A percentile compares a stretch with the other conserved stretches of the same genome.
phyloP scores from a whole-genome alignment of 2,797 vertebrate genomes.

The Taenioides sp. region DNA sequence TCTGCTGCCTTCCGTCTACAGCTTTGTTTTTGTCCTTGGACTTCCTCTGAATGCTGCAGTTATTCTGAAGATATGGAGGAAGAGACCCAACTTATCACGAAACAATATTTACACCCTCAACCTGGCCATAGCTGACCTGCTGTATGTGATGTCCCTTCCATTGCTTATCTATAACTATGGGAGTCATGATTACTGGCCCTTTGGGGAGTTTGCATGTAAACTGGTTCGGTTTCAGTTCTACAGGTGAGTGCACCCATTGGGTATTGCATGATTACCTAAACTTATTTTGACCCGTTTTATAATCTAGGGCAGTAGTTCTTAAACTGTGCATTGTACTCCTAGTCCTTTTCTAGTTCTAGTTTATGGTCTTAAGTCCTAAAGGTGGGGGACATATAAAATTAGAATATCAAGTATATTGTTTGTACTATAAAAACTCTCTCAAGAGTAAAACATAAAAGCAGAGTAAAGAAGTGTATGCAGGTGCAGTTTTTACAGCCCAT shows the following conservation, averaged over 20 bases:
- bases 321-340: too few species aligned
- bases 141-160: conserved; percentile 92
- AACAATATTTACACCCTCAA: conserved; percentile 92
- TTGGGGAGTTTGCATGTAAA: conserved; percentile 89
- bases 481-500: neutral
- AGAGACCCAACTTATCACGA: conserved; percentile 79
- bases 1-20: conserved; percentile 89
- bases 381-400: neutral
- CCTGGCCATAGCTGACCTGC: conserved; percentile 87
- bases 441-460: neutral
- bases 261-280: neutral
- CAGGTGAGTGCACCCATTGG: conserved; percentile 49
- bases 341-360: neutral
- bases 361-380: neutral
- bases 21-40: conserved; percentile 82
- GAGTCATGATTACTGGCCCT: conserved; percentile 94
- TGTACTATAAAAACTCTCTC: neutral
- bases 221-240: conserved; percentile 95
- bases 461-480: too few species aligned
- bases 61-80: conserved; percentile 86
- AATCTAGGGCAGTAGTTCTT: neutral
- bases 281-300: neutral
- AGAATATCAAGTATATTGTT: neutral
- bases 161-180: conserved; percentile 95
- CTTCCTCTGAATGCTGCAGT: conserved; percentile 86